Percentiles rank a stretch among this genome's conserved stretches.
Evolutionary conservation across 1,140 invertebrate genomes (phyloP).

Genomic region (Drosophila funebris): DNA sequence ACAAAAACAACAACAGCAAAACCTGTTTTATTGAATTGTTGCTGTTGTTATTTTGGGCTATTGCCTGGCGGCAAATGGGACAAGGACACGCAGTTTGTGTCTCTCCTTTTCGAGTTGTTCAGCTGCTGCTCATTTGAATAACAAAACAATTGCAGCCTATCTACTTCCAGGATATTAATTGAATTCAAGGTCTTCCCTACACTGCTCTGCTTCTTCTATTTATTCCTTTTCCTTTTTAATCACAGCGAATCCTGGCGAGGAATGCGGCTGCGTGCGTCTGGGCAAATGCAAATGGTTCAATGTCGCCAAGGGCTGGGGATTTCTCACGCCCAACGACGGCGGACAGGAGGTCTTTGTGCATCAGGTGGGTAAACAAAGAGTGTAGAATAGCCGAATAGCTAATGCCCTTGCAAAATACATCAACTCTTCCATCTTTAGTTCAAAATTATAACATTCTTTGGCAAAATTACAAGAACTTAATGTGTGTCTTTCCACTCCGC

Average conservation of each 20-base stretch:
- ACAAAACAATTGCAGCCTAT: slow-evolving; percentile 48
- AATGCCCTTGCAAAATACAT: no score
- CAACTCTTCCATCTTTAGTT: no score
- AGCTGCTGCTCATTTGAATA: slow-evolving; percentile 73
- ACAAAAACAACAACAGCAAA: slow-evolving; percentile 57
- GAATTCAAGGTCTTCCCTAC: slow-evolving; percentile 20
- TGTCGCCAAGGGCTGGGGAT: slow-evolving; percentile 96
- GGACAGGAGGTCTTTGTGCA: slow-evolving; percentile 96
- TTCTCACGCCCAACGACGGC: slow-evolving; percentile 94
- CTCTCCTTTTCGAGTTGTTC: slow-evolving; percentile 34
- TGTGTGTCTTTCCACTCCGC: slow-evolving; percentile 29
- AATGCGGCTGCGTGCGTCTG: slow-evolving; percentile 85
- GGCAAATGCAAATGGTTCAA: slow-evolving; percentile 97
- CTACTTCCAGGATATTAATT: slow-evolving; percentile 59
- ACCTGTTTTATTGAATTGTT: slow-evolving; percentile 54
- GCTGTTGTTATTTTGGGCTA: background rate
- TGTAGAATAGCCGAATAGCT: background rate
- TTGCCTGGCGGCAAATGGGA: slow-evolving; percentile 74
- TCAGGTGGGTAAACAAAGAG: slow-evolving; percentile 87
- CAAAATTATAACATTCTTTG: no score
- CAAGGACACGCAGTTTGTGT: slow-evolving; percentile 53
- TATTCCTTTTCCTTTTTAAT: background rate
- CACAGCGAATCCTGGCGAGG: slow-evolving; percentile 46
- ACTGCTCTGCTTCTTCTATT: background rate
- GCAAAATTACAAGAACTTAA: no score